Base-by-base conservation (phyloP, 2,888 invertebrate genomes). In the Ceramica pisi region DNA sequence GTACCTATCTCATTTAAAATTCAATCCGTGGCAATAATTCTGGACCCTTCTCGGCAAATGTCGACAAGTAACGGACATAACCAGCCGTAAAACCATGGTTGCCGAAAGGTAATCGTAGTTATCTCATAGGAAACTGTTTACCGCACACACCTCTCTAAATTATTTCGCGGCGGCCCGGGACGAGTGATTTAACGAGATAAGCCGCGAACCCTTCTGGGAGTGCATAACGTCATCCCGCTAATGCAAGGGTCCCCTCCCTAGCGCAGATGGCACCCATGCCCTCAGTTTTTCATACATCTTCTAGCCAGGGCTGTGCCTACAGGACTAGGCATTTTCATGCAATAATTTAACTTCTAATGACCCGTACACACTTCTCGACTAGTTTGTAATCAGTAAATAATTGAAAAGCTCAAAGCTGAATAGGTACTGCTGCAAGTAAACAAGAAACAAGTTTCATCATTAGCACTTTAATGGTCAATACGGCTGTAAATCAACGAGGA, bases 161-260 rank as follows among this genome's bases (percentile, higher is more conserved):
- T 91, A 92, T 92, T 92, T 91, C 82, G 88, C 90, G 87, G 88
- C 84, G 85, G 80, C 78, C 88, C 83, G 81, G 53, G 61, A 81
- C 88, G 86, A 88, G 88, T 92, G 94, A 94, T 95, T 92, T 92
- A 93, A 92, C 92, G 90, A 93, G 94, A 95, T 95, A 95, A 94
- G 92, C 92, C 91, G 88, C 91, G 92, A 91, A 93, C 94, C 94
- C 94, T 93, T 91, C 90, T 89, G 92, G 90, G 92, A 94, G 93
- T 95, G 95, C 95, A 96, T 96, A 95, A 96, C 91, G 93, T 93
- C 95, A 93, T 95, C 95, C 96, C 93, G 84, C 91, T 95, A 96
- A 95, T 95, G 95, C 94, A 92, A 91, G 92, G 94, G 93, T 84
- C 92, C 92, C 91, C 92, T 90, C 92, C 93, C 91, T 88, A 90